Evolutionary conservation across 2,797 vertebrate genomes (phyloP), one percentile per base, ranked within the genome.

Genomic region (Tachyglossus aculeatus): DNA sequence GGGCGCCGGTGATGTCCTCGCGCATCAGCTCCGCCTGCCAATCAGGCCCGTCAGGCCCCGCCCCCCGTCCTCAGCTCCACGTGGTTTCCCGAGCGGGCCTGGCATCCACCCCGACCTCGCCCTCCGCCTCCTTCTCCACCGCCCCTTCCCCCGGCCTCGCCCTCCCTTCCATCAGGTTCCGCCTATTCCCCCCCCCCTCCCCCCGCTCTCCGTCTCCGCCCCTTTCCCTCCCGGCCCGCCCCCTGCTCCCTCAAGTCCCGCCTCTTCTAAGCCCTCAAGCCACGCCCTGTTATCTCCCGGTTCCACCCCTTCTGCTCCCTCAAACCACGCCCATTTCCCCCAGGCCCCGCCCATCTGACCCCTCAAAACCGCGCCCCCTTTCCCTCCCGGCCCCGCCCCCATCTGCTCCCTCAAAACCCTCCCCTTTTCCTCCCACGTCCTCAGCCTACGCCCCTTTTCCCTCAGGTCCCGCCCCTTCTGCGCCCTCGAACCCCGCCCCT

Each of bases 21-120:
- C 84, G 86, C 39, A 96, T 94, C 34, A 90, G 67, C 83, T 95
- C 92, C 2, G 93, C 95, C 95, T 96, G 87, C 3, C 70, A 63
- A 73, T 61, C 47, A 37, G 19, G 5, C 9, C n/a, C 0, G 5
- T 78, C 33, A 74, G 77, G 43, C 21, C 51, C 5, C 33, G 25
- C 29, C 47, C 3, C 25, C 50, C 22, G 1, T 21, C 10, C 18
- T 24, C 10, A 1, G 32, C n/a, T 15, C n/a, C 13, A 16, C 22
- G 15, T 14, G n/a, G 2, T 6, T 11, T 2, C 38, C 27, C 10
- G 43, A n/a, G n/a, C n/a, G n/a, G n/a, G n/a, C n/a, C n/a, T n/a
- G n/a, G n/a, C n/a, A n/a, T n/a, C n/a, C n/a, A n/a, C n/a, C n/a
- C n/a, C 5, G 7, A 18, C 6, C 3, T 0, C 27, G n/a, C 14